Conservation (phyloP, 2,113 vertebrate genomes). For the Lophochroa leadbeateri region DNA sequence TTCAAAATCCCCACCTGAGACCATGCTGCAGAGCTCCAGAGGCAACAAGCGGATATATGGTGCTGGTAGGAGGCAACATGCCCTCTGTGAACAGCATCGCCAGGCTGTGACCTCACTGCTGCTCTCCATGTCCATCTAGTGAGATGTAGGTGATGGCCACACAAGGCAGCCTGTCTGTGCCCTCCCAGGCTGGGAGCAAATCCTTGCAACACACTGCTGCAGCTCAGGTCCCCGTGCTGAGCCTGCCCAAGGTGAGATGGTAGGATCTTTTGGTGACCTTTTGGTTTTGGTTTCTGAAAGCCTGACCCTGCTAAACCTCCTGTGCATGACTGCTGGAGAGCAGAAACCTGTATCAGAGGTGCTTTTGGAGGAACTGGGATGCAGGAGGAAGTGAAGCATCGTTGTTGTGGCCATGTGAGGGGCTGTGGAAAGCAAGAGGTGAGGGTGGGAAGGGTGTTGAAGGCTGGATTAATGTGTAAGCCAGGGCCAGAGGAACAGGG, state of each 20-base stretch:
- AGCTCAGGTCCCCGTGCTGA: too few relatives aligned
- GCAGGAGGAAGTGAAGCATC: not conserved
- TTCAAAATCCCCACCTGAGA: not conserved
- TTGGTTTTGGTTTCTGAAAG: not conserved
- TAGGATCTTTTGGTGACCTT: not conserved
- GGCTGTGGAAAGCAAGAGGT: not conserved
- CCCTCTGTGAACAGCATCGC: rapidly evolving
- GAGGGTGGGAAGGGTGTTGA: rapidly evolving
- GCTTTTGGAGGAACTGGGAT: not conserved
- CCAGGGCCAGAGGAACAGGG: not conserved
- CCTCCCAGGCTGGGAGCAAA: not conserved
- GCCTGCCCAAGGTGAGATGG: not conserved
- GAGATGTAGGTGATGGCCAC: rapidly evolving
- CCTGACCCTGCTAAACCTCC: not conserved
- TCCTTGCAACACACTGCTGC: rapidly evolving
- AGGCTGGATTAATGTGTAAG: not conserved
- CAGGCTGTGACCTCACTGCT: not conserved
- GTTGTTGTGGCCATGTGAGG: rapidly evolving
- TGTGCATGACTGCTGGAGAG: not conserved
- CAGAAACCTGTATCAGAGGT: not conserved
- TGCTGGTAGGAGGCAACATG: not conserved
- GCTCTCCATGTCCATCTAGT: rapidly evolving
- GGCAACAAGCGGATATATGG: rapidly evolving
- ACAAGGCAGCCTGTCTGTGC: rapidly evolving
- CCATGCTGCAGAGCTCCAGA: rapidly evolving